A percentile compares a stretch with the other conserved stretches of the same genome.
Evolutionary conservation across 2,888 invertebrate species (phyloP).

Genomic region (Eilema depressum): DNA sequence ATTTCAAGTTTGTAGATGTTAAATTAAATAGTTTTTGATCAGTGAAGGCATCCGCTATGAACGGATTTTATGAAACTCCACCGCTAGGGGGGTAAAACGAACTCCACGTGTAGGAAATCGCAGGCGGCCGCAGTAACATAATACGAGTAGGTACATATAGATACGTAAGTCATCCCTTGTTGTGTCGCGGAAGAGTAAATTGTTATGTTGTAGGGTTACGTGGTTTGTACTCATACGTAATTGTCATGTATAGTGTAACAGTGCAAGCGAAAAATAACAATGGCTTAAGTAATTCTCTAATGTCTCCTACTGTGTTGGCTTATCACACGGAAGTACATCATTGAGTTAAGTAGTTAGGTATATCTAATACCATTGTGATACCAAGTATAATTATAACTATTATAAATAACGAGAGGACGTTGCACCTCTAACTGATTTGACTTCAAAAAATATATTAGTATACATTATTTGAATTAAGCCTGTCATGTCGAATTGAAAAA

Average conservation of each 20-base stretch:
- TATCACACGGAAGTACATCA: slow-evolving; percentile 30
- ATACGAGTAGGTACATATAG: too few species aligned
- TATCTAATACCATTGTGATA: slow-evolving; percentile 27
- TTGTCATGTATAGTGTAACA: slow-evolving; percentile 8
- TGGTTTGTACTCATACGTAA: slow-evolving; percentile 11
- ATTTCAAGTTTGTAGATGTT: too few species aligned
- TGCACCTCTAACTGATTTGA: background rate
- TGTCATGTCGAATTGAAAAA: too few species aligned
- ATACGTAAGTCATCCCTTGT: background rate
- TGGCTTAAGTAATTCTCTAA: slow-evolving; percentile 26
- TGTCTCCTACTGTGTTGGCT: slow-evolving; percentile 18
- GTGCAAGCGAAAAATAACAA: slow-evolving; percentile 28
- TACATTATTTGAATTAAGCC: too few species aligned
- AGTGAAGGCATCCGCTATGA: too few species aligned
- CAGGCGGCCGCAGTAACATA: too few species aligned
- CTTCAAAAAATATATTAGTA: background rate
- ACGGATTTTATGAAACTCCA: too few species aligned
- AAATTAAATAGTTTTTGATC: too few species aligned
- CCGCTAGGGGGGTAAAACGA: too few species aligned
- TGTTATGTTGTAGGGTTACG: slow-evolving; percentile 5
- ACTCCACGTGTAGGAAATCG: too few species aligned
- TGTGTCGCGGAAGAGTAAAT: slow-evolving; percentile 3
- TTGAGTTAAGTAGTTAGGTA: slow-evolving; percentile 17
- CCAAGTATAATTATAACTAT: slow-evolving; percentile 12
- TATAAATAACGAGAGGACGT: slow-evolving; percentile 26